These are phyloP conservation scores for Ectobius pallidus DNA, from an alignment of 2,888 invertebrate species.

Conservation along the genomic window DNA sequence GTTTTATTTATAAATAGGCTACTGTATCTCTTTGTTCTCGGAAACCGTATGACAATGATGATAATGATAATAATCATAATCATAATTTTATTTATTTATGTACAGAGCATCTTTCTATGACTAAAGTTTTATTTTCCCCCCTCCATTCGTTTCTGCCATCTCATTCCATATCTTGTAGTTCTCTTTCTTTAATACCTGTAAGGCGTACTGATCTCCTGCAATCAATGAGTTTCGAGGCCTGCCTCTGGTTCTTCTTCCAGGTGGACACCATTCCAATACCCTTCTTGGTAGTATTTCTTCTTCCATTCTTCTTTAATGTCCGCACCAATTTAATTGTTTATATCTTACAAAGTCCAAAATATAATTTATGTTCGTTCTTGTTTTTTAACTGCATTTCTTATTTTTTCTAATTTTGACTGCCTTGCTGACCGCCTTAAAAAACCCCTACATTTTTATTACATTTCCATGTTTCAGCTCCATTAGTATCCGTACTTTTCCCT, in stretches of 20 bases:
- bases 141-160: not conserved
- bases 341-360: not conserved
- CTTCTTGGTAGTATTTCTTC: not conserved
- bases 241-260: not conserved
- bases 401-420: too few species aligned
- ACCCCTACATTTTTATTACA: too few species aligned
- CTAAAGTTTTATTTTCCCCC: not conserved
- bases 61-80: constrained; percentile 1
- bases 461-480: too few species aligned
- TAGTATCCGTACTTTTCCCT: too few species aligned
- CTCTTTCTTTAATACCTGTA: not conserved
- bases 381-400: too few species aligned
- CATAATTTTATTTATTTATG: not conserved
- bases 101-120: not conserved
- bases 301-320: not conserved
- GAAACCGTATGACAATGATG: not conserved
- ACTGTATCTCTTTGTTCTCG: too few species aligned
- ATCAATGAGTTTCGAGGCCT: not conserved
- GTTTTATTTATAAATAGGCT: too few species aligned
- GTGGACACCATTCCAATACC: not conserved
- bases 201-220: not conserved
- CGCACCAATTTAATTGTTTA: not conserved
- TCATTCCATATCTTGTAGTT: not conserved
- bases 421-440: too few species aligned
- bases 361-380: not conserved